Evolutionary conservation across 2,888 invertebrate genomes (phyloP).

Genomic region (Phania funesta): DNA sequence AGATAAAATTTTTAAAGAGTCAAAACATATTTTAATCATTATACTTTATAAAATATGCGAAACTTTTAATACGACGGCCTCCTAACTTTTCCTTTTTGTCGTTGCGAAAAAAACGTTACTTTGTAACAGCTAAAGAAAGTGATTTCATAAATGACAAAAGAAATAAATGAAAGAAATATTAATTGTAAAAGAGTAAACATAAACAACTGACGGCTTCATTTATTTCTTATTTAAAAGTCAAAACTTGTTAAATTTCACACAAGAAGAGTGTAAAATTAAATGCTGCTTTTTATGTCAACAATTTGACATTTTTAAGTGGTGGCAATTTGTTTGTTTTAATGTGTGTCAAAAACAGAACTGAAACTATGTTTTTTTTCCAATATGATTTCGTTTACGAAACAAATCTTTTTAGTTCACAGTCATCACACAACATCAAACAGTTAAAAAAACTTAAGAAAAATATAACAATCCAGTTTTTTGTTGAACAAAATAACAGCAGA

Average conservation of each 20-base stretch:
- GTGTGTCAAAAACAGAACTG: slow-evolving; percentile 19
- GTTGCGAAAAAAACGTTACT: neutral
- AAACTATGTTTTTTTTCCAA: slow-evolving; percentile 40
- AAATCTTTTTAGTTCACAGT: slow-evolving; percentile 9
- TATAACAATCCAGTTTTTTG: slow-evolving; percentile 36
- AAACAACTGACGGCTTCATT: slow-evolving; percentile 24
- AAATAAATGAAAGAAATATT: neutral
- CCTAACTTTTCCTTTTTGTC: neutral
- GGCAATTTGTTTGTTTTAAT: slow-evolving; percentile 16
- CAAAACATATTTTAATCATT: too few relatives aligned
- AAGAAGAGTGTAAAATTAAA: slow-evolving; percentile 19
- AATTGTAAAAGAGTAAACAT: slow-evolving; percentile 38
- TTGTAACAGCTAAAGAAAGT: slow-evolving; percentile 33
- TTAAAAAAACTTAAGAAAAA: neutral
- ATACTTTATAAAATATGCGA: too few relatives aligned
- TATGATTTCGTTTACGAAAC: slow-evolving; percentile 40
- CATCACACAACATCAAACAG: neutral
- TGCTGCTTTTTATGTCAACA: slow-evolving; percentile 35
- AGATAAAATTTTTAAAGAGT: too few relatives aligned
- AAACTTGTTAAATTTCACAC: slow-evolving; percentile 33
- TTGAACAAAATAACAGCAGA: neutral
- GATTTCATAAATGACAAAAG: slow-evolving; percentile 33
- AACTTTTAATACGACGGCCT: too few relatives aligned
- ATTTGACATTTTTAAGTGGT: slow-evolving; percentile 49
- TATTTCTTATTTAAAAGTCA: slow-evolving; percentile 45